phyloP scores from a whole-genome alignment of 1,140 invertebrate species.

The Megathymus violae region DNA sequence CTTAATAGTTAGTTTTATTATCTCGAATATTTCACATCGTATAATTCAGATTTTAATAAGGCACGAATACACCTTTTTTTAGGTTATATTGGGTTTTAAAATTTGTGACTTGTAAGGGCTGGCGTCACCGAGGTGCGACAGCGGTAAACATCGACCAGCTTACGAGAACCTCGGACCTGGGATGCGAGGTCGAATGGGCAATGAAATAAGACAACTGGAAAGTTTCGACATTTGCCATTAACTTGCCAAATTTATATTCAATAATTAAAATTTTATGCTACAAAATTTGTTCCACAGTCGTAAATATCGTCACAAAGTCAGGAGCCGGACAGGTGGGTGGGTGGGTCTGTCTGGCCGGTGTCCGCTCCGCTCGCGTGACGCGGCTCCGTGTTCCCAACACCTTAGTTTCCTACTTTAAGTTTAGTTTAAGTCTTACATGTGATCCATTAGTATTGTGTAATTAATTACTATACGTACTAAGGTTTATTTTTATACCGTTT shows the following conservation, averaged over 20 bases:
- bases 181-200: too few species aligned
- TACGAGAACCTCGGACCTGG: too few species aligned
- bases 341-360: too few species aligned
- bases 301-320: too few species aligned
- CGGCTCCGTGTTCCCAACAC: too few species aligned
- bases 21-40: neutral
- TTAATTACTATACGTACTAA: conserved; percentile 54
- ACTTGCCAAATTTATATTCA: neutral
- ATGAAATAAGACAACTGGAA: too few species aligned
- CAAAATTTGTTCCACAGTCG: too few species aligned
- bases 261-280: too few species aligned
- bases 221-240: neutral
- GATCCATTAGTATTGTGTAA: conserved; percentile 68
- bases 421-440: conserved; percentile 67
- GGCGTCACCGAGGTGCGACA: neutral
- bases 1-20: conserved; percentile 43
- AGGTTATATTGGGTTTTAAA: neutral
- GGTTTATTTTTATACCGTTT: conserved; percentile 75
- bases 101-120: neutral
- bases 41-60: neutral
- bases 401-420: conserved; percentile 54
- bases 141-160: too few species aligned
- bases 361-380: too few species aligned
- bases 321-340: too few species aligned
- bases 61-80: neutral